Evolutionary conservation across 2,113 vertebrate genomes (phyloP), one percentile per base, ranked within the genome.

Genomic region (Pseudorectes ferrugineus): DNA sequence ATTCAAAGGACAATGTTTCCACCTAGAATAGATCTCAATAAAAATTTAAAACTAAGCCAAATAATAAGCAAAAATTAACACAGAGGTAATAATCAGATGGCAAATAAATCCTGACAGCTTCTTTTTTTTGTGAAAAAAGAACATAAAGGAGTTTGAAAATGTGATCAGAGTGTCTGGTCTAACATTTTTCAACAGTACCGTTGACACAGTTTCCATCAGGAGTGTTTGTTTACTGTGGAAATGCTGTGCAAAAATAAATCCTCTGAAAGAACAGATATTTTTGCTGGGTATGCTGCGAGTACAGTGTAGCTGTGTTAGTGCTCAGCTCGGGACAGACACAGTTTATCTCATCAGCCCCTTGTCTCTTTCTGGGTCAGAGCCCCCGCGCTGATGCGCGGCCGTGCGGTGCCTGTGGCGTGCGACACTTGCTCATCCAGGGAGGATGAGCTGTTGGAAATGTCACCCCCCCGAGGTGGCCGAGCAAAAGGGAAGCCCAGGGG

Each of bases 331-430:
- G 88, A 52, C 36, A 77, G 77, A 46, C 46, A 57, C 4, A 23
- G 57, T 36, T 85, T 35, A 17, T 86, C 54, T 88, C 43, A 2
- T 24, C 43, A 83, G 71, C 62, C 67, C 43, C 31, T 40, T 59
- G 36, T 36, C 42, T 38, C 52, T 57, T 61, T 68, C 71, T 45
- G 75, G 82, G 91, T 86, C 89, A 73, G 77, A 87, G 54, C 75
- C 67, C 4, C 2, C 5, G 14, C 1, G 24, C 86, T 8, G 25
- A 57, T 15, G 66, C 0, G 1, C 22, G 72, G 58, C 43, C 52
- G 15, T 5, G 38, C 57, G 21, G 3, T 4, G 48, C 49, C 58
- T 5, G 31, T 35, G 36, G 54, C 0, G 1, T 5, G 3, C 0
- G 3, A 15, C 7, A 1, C 28, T 58, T 26, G 17, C 77, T 38